These are phyloP conservation scores for Aphidius gifuensis DNA, from an alignment of 1,140 invertebrate genomes.

Conservation along the genomic window DNA sequence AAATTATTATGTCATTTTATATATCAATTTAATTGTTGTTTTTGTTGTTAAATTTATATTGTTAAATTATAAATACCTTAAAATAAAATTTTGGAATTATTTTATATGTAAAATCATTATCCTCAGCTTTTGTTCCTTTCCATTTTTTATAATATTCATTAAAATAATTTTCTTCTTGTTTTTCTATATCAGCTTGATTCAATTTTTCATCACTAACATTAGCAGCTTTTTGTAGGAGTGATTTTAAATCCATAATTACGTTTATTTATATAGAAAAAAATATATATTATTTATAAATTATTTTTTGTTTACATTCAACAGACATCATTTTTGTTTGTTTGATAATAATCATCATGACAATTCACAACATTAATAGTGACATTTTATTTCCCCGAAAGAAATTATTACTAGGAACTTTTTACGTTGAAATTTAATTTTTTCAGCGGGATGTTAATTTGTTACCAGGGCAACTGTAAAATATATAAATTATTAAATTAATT, in stretches of 20 bases:
- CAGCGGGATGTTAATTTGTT: neutral
- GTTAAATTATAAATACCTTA: constrained; percentile 48
- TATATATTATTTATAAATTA: neutral
- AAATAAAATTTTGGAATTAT: constrained; percentile 77
- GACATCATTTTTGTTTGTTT: neutral
- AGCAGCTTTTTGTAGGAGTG: constrained; percentile 3
- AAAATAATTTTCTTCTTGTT: constrained; percentile 58
- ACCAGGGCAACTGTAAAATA: neutral
- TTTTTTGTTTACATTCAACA: neutral
- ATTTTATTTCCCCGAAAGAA: too few relatives aligned
- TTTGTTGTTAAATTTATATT: neutral
- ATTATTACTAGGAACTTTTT: too few relatives aligned
- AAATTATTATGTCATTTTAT: neutral
- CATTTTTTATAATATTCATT: constrained; percentile 57
- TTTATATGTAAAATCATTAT: constrained; percentile 48
- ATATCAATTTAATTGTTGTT: neutral
- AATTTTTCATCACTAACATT: constrained; percentile 2
- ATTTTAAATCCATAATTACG: constrained; percentile 15
- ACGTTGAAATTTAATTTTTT: neutral
- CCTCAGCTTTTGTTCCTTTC: constrained; percentile 53
- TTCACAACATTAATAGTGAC: too few relatives aligned
- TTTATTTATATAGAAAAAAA: neutral
- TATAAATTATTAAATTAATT: neutral
- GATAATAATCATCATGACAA: neutral
- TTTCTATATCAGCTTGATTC: constrained; percentile 34